These are phyloP conservation scores for Ciconia maguari DNA, from an alignment of 2,113 vertebrate species.

Conservation along the genomic window DNA sequence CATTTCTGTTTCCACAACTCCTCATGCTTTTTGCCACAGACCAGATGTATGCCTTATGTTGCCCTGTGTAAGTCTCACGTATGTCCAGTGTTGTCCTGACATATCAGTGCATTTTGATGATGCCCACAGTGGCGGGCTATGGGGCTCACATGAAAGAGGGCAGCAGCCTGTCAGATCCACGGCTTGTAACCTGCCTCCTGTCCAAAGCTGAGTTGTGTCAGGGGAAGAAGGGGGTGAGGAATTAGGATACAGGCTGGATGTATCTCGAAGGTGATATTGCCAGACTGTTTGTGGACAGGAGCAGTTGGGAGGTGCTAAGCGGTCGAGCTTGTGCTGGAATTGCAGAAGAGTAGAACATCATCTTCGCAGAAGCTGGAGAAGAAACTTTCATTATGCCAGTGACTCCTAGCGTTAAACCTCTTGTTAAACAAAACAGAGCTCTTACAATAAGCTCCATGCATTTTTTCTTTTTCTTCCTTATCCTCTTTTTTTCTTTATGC, in stretches of 20 bases:
- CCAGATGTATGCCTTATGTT: no score
- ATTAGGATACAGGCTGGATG: background rate
- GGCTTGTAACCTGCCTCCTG: background rate
- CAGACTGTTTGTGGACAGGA: background rate
- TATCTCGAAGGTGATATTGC: accelerated
- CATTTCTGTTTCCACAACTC: background rate
- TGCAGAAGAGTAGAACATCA: background rate
- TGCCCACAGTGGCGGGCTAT: background rate
- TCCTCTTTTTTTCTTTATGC: background rate
- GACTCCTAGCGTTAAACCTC: background rate
- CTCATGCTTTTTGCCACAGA: background rate
- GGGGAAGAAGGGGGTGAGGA: background rate
- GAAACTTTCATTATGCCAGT: background rate
- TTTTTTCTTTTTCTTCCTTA: constrained; percentile 19
- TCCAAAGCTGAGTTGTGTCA: background rate
- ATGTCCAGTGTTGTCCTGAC: background rate
- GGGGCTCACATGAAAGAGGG: background rate
- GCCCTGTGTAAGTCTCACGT: accelerated
- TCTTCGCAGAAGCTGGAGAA: background rate
- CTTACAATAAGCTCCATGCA: background rate
- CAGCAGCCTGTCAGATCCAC: background rate
- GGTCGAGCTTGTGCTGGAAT: background rate
- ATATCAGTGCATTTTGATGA: background rate
- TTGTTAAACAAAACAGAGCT: background rate
- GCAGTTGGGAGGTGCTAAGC: accelerated